phyloP scores from a whole-genome alignment of 1,140 invertebrate species.

The Nasonia vitripennis region DNA sequence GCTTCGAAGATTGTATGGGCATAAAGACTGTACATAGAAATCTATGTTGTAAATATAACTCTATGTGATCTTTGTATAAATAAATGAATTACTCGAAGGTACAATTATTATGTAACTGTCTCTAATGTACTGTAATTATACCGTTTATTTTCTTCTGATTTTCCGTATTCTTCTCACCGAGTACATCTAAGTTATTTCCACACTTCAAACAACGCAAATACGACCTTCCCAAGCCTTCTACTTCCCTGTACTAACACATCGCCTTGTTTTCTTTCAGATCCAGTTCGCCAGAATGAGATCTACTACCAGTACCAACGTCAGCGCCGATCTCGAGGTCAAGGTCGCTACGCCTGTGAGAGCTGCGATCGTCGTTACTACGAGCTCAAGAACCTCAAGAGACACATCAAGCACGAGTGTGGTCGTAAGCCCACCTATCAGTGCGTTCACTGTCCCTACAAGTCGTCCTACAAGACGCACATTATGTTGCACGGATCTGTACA shows the following conservation, averaged over 20 bases:
- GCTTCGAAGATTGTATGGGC: no score
- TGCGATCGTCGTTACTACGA: constrained; percentile 72
- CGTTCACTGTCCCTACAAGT: constrained; percentile 74
- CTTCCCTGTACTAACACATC: not conserved
- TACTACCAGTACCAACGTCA: not conserved
- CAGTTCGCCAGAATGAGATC: not conserved
- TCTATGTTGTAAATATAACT: no score
- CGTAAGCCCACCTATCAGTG: constrained; percentile 78
- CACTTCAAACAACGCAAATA: not conserved
- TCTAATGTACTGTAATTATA: no score
- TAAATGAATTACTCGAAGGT: no score
- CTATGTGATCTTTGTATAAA: no score
- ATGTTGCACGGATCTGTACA: constrained; percentile 71
- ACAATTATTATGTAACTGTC: no score
- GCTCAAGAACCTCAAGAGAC: constrained; percentile 67
- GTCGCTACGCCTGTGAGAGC: constrained; percentile 66
- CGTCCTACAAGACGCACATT: constrained; percentile 72
- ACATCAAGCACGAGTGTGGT: constrained; percentile 76
- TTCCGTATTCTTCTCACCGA: no score
- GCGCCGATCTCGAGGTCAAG: constrained; percentile 66
- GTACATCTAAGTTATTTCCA: no score
- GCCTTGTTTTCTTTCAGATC: not conserved
- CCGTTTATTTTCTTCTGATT: no score
- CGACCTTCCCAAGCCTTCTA: not conserved
- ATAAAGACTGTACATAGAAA: no score